Evolutionary conservation across 2,113 vertebrate genomes (phyloP), one percentile per base, ranked within the genome.

Genomic region (Sylvia atricapilla): DNA sequence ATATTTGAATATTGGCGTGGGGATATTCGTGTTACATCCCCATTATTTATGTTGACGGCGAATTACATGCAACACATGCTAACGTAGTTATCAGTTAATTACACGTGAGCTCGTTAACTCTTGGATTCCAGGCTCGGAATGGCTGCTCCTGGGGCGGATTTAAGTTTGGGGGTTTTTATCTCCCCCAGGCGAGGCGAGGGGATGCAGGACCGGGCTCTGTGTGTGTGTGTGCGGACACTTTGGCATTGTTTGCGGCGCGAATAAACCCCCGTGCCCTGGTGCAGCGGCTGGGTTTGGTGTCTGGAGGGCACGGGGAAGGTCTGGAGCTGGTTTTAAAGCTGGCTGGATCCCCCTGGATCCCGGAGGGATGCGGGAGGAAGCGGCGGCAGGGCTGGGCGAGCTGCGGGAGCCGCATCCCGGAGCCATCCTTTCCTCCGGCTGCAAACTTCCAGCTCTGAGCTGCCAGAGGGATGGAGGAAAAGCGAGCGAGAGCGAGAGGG

Each of bases 381-480:
- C 1, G 66, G 47, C 14, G 20, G 53, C 12, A 7, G 67, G 12
- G 84, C 80, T 37, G 58, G 58, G 58, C 2, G 58, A 8, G n/a
- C 58, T 59, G 59, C 37, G 24, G 69, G 63, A 58, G 7, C 35
- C 3, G 89, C 62, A 7, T 41, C 14, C 47, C 53, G 37, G 37
- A 13, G 41, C 82, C 6, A 6, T 41, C 50, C 87, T 93, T 31
- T 77, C 88, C 91, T 68, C 77, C 1, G 43, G 70, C 86, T 64
- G 87, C 93, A 64, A 96, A 96, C 89, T 91, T 58, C 68, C 85
- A 6, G 77, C 90, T 82, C 87, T 4, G 60, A 22, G 63, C 67
- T 16, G 30, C 21, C 31, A 43, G 43, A 41, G 41, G 41, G 41
- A 41, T 41, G 27, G 28, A 15, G 49, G 39, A 15, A 11, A 8